Conservation (phyloP, 2,888 invertebrate species). For the Platynereis dumerilii region DNA sequence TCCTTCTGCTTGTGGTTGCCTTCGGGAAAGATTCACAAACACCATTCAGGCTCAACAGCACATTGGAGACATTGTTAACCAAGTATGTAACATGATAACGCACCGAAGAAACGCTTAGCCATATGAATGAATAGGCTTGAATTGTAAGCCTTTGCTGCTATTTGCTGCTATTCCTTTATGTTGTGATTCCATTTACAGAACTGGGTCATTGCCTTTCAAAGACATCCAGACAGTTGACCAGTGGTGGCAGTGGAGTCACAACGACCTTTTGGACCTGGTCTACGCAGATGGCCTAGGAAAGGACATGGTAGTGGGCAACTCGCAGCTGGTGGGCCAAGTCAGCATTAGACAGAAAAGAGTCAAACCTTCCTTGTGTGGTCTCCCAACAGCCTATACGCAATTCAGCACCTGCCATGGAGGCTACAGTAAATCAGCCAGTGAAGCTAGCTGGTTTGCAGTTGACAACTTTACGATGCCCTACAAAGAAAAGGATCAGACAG, state of each 20-base stretch:
- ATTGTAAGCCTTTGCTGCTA: too few relatives aligned
- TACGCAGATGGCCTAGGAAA: slow-evolving; percentile 8
- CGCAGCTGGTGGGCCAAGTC: slow-evolving; percentile 49
- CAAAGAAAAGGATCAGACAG: slow-evolving; percentile 7
- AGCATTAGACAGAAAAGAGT: slow-evolving; percentile 51
- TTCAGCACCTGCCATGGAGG: background rate
- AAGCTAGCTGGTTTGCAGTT: too few relatives aligned
- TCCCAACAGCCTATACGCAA: slow-evolving; percentile 22
- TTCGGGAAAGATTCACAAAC: slow-evolving; percentile 49
- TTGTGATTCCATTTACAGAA: slow-evolving; percentile 2
- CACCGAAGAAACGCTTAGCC: too few relatives aligned
- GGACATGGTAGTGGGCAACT: slow-evolving; percentile 25
- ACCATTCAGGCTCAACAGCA: slow-evolving; percentile 47
- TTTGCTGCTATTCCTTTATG: too few relatives aligned
- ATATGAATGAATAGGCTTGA: too few relatives aligned
- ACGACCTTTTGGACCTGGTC: slow-evolving; percentile 44
- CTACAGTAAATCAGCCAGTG: slow-evolving; percentile 3
- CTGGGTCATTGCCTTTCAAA: slow-evolving; percentile 15
- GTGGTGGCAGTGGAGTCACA: slow-evolving; percentile 32
- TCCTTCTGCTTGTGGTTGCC: slow-evolving; percentile 52
- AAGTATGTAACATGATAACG: slow-evolving; percentile 30
- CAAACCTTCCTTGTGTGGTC: slow-evolving; percentile 37
- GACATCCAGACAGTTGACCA: slow-evolving; percentile 14
- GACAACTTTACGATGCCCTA: slow-evolving; percentile 28
- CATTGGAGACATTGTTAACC: slow-evolving; percentile 43